phyloP scores from a whole-genome alignment of 2,113 vertebrate genomes.

The Ivindomyrus marchei region DNA sequence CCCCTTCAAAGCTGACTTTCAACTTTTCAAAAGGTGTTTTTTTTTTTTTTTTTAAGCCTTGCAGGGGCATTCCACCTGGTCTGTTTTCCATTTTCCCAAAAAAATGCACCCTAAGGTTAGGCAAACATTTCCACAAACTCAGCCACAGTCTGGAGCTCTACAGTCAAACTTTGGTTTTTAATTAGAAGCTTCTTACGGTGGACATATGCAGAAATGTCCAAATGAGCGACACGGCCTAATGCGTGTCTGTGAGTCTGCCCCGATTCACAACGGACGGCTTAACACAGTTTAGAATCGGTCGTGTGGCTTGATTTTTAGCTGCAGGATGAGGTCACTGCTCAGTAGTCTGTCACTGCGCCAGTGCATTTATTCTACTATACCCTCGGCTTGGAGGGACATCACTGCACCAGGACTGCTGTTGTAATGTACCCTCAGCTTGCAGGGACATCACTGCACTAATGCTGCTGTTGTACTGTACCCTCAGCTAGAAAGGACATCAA shows the following conservation, averaged over 20 bases:
- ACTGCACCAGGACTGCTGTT: neutral
- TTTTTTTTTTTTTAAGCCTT: neutral
- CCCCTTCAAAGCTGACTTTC: neutral
- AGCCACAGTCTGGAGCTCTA: neutral
- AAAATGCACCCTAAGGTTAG: neutral
- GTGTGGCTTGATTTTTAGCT: constrained; percentile 8
- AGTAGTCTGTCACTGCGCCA: constrained; percentile 1
- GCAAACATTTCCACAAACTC: neutral
- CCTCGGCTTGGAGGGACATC: neutral
- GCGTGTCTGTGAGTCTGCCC: neutral
- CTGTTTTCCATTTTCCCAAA: neutral
- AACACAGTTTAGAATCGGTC: neutral
- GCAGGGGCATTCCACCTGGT: neutral
- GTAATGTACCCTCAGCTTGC: neutral
- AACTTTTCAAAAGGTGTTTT: neutral
- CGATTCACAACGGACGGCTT: neutral
- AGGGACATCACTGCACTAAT: neutral
- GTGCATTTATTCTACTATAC: neutral
- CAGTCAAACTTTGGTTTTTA: neutral
- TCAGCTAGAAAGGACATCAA: neutral
- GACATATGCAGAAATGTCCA: neutral
- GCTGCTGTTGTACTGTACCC: neutral
- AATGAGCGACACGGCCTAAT: neutral
- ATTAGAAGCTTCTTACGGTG: neutral
- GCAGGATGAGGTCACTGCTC: constrained; percentile 19